Percentiles rank a stretch among this genome's conserved stretches.
Evolutionary conservation across 2,113 vertebrate genomes (phyloP).

Genomic region (Progne subis): DNA sequence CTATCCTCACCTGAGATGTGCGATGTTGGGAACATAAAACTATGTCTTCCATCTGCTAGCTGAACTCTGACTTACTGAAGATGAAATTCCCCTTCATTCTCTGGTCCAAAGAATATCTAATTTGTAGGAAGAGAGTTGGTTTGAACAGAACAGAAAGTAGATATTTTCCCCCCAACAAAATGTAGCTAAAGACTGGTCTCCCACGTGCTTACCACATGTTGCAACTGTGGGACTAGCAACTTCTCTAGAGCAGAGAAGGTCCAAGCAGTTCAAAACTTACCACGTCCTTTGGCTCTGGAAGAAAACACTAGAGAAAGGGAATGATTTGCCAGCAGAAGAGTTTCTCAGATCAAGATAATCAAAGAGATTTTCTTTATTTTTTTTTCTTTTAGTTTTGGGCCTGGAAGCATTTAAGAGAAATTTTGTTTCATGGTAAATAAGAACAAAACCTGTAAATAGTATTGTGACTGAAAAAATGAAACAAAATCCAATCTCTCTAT

Average conservation of each 20-base stretch:
- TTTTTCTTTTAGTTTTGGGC: background rate
- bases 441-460: background rate
- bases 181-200: background rate
- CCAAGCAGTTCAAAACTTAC: conserved; percentile 18
- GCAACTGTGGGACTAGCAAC: background rate
- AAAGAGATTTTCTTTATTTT: background rate
- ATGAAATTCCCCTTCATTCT: background rate
- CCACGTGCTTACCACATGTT: conserved; percentile 54
- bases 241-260: conserved; percentile 29
- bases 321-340: conserved; percentile 52
- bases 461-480: background rate
- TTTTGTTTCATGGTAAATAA: conserved; percentile 16
- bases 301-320: conserved; percentile 8
- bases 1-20: background rate
- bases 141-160: background rate
- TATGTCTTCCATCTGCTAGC: background rate
- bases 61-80: background rate
- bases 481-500: background rate
- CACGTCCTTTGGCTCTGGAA: conserved; percentile 49
- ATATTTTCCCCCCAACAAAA: background rate
- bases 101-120: conserved; percentile 1
- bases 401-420: conserved; percentile 58
- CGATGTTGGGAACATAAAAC: accelerated
- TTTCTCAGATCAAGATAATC: conserved; percentile 56
- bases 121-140: conserved; percentile 17